These are phyloP conservation scores for Coturnix japonica DNA, from an alignment of 2,113 vertebrate genomes.

Conservation along the genomic window DNA sequence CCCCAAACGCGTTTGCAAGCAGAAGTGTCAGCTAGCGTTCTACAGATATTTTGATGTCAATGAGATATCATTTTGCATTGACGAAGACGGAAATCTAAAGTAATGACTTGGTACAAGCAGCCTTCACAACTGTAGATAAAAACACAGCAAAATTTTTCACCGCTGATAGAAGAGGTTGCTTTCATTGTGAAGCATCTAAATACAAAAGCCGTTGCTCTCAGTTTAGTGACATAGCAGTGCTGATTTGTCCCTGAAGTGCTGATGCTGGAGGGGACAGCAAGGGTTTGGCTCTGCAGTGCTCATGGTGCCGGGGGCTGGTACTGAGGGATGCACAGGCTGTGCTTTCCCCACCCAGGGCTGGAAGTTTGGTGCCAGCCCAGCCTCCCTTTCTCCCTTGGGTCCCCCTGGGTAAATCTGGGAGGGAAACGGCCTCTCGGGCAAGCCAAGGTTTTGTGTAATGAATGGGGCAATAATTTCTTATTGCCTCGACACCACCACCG, in stretches of 20 bases:
- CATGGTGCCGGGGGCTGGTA: neutral
- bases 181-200: neutral
- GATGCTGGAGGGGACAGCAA: neutral
- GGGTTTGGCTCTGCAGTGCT: neutral
- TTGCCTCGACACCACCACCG: neutral
- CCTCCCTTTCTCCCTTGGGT: neutral
- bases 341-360: neutral
- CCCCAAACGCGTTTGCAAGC: neutral
- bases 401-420: neutral
- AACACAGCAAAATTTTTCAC: neutral
- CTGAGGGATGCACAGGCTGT: neutral
- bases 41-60: slow-evolving; percentile 24
- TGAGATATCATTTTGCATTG: neutral
- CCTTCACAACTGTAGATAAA: neutral
- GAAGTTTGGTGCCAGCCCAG: neutral
- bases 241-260: neutral
- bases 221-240: neutral
- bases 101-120: neutral
- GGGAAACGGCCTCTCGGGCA: neutral
- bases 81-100: slow-evolving; percentile 2
- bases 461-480: neutral
- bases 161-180: neutral
- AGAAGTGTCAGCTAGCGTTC: neutral
- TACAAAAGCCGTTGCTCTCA: neutral
- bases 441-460: neutral